phyloP scores from a whole-genome alignment of 2,113 vertebrate genomes.

The Cacatua alba region DNA sequence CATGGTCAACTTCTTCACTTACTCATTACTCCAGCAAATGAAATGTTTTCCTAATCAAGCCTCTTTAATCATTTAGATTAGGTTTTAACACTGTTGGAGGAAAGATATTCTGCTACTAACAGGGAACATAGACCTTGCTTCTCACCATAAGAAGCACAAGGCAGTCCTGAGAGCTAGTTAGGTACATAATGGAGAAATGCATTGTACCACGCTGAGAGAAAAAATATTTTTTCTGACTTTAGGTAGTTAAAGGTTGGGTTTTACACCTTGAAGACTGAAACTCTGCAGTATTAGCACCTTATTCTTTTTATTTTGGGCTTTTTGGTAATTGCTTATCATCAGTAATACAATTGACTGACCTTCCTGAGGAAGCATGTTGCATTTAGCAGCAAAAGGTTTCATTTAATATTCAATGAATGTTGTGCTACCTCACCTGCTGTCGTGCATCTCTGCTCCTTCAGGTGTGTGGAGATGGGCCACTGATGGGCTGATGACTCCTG shows the following conservation, averaged over 20 bases:
- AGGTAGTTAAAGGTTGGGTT: not conserved
- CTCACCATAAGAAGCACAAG: not conserved
- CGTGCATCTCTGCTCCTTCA: not conserved
- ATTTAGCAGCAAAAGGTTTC: not conserved
- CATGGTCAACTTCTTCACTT: not conserved
- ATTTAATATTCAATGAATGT: not conserved
- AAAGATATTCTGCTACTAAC: not conserved
- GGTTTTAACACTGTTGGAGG: not conserved
- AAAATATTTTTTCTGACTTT: not conserved
- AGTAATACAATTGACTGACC: not conserved
- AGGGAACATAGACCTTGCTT: not conserved
- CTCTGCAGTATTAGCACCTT: not conserved
- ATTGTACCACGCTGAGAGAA: not conserved
- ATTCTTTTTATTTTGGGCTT: not conserved
- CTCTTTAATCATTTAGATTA: not conserved
- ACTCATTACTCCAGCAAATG: not conserved
- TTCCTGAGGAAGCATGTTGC: not conserved
- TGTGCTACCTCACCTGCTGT: not conserved
- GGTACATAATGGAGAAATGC: not conserved
- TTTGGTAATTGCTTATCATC: not conserved
- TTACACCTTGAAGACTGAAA: not conserved
- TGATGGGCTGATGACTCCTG: not conserved
- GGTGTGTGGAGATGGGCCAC: not conserved
- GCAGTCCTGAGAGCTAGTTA: not conserved
- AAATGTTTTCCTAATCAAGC: not conserved